These are phyloP conservation scores for Drosophila nannoptera DNA, from an alignment of 1,140 invertebrate species.

Conservation along the genomic window DNA sequence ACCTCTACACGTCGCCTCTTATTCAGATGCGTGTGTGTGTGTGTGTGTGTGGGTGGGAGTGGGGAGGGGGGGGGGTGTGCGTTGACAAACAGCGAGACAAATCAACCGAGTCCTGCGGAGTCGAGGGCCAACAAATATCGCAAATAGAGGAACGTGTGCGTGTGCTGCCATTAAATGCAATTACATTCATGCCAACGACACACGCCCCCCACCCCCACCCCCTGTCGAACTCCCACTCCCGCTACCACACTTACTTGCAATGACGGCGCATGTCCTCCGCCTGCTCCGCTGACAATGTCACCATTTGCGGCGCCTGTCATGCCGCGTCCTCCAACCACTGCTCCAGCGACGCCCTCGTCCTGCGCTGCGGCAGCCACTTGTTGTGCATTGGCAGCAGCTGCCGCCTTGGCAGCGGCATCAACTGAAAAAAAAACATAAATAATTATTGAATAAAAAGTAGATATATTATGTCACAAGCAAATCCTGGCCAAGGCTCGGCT, in stretches of 20 bases:
- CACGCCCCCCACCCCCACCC: conserved; percentile 36
- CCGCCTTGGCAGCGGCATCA: conserved; percentile 64
- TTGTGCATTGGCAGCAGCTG: conserved; percentile 55
- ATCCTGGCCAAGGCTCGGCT: too few relatives aligned
- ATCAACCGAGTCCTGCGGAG: conserved; percentile 48
- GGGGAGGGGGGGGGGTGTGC: background rate
- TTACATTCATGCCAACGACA: conserved; percentile 57
- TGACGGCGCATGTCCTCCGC: conserved; percentile 80
- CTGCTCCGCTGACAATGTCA: conserved; percentile 79
- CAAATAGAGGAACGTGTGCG: conserved; percentile 30
- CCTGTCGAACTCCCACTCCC: background rate
- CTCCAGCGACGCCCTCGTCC: conserved; percentile 46
- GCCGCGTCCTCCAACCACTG: conserved; percentile 30
- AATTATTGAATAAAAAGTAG: conserved; percentile 18
- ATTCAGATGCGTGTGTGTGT: background rate
- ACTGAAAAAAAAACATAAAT: conserved; percentile 45
- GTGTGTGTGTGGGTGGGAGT: background rate
- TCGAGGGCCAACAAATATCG: conserved; percentile 18
- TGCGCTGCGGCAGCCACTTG: conserved; percentile 65
- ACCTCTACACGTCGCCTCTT: background rate
- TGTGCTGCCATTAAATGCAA: conserved; percentile 67
- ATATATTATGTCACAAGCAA: background rate
- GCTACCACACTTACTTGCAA: conserved; percentile 81
- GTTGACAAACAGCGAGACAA: conserved; percentile 55
- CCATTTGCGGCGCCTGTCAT: conserved; percentile 82